These are phyloP conservation scores for Tinea semifulvella DNA, from an alignment of 2,888 invertebrate species.

Conservation along the genomic window DNA sequence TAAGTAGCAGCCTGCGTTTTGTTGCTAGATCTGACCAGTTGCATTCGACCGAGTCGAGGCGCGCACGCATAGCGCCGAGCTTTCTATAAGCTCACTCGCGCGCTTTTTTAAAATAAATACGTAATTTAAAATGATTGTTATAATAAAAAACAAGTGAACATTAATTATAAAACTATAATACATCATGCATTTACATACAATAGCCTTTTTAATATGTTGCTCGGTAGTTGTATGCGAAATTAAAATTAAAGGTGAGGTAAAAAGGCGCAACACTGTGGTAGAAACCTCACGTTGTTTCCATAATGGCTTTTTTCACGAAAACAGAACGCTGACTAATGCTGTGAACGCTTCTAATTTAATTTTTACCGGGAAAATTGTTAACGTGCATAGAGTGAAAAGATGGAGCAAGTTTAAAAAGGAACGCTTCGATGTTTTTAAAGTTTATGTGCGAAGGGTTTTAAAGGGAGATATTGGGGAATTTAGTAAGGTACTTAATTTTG, in stretches of 20 bases:
- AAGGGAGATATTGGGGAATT: conserved; percentile 53
- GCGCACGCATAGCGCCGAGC: conserved; percentile 8
- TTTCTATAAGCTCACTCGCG: too few relatives aligned
- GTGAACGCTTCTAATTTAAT: conserved; percentile 47
- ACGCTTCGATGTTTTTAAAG: conserved; percentile 42
- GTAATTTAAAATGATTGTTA: too few relatives aligned
- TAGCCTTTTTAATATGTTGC: not conserved
- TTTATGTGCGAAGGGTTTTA: conserved; percentile 52
- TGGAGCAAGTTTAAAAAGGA: conserved; percentile 33
- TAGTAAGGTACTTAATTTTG: conserved; percentile 54
- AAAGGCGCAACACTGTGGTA: conserved; percentile 54
- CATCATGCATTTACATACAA: not conserved
- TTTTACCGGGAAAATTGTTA: conserved; percentile 61
- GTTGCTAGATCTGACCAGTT: conserved; percentile 8
- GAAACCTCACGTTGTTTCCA: conserved; percentile 47
- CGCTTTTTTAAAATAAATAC: too few relatives aligned
- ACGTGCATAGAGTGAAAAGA: conserved; percentile 38
- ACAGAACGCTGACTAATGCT: conserved; percentile 2
- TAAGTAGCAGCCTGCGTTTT: conserved; percentile 6
- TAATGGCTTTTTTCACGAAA: conserved; percentile 35
- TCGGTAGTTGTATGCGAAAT: conserved; percentile 34
- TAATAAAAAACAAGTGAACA: too few relatives aligned
- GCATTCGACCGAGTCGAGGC: not conserved
- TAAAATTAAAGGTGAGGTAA: conserved; percentile 49
- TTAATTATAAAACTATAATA: not conserved